These are phyloP conservation scores for Platysteira castanea DNA, from an alignment of 2,113 vertebrate species.

Conservation along the genomic window DNA sequence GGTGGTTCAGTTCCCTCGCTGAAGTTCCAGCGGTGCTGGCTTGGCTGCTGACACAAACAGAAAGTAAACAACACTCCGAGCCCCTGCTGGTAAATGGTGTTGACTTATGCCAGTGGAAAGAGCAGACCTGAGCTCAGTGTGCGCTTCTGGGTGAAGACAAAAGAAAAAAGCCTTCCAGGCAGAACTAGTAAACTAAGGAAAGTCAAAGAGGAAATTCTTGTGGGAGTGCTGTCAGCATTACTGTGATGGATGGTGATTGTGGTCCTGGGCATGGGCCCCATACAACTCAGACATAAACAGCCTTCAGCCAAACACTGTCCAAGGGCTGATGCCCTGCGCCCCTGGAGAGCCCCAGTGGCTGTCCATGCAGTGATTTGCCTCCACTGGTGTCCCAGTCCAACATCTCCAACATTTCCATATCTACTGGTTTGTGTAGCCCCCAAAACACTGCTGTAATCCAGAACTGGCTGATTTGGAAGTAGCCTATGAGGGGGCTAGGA, in stretches of 20 bases:
- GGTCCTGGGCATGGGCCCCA: rapidly evolving
- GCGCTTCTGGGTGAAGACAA: neutral
- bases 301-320: neutral
- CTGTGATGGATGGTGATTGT: neutral
- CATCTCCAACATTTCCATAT: neutral
- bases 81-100: neutral
- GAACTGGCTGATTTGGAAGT: neutral
- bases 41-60: neutral
- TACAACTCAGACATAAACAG: neutral
- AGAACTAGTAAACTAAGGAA: neutral
- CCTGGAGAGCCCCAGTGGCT: neutral
- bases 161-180: neutral
- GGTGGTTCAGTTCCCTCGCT: neutral
- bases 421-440: neutral
- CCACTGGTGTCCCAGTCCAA: neutral
- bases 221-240: neutral
- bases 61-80: neutral
- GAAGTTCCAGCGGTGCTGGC: neutral
- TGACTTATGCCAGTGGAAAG: neutral
- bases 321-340: rapidly evolving
- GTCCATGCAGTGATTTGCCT: neutral
- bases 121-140: neutral
- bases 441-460: neutral
- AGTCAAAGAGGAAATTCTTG: neutral
- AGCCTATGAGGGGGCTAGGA: neutral